Percentiles rank a stretch among this genome's conserved stretches.
Conservation (phyloP, 2,797 vertebrate species). For the Hipposideros larvatus region DNA sequence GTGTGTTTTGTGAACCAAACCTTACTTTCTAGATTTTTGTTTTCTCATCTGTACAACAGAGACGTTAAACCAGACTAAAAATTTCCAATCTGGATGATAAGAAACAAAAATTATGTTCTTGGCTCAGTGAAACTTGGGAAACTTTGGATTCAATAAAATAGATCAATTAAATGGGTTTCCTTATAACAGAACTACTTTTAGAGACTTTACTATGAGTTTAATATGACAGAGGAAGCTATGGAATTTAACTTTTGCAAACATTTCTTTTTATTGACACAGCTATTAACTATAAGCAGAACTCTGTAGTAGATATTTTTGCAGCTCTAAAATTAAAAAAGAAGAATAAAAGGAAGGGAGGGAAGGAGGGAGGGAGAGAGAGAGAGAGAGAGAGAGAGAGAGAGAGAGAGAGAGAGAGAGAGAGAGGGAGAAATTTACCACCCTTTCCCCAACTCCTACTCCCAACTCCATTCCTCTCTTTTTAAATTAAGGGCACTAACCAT, state of each 20-base stretch:
- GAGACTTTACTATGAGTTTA: neutral
- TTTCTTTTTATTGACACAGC: neutral
- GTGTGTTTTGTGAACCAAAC: neutral
- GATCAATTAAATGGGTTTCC: neutral
- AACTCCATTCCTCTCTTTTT: neutral
- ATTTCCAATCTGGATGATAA: neutral
- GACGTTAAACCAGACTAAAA: neutral
- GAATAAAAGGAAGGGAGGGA: neutral
- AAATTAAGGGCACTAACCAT: neutral
- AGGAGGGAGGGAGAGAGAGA: neutral
- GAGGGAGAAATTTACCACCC: neutral
- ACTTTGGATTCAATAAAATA: neutral
- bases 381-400: neutral
- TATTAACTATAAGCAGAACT: neutral
- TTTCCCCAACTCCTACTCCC: neutral
- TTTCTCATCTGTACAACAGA: neutral
- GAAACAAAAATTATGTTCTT: neutral
- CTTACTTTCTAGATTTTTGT: neutral
- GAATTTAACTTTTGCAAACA: neutral
- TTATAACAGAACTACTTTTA: neutral
- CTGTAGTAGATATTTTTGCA: neutral
- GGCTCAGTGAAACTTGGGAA: neutral
- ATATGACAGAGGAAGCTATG: neutral
- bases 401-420: too few relatives aligned
- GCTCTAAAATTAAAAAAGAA: neutral